Base-by-base conservation (phyloP, 2,797 vertebrate species). In the Percopsis omiscomaycus region DNA sequence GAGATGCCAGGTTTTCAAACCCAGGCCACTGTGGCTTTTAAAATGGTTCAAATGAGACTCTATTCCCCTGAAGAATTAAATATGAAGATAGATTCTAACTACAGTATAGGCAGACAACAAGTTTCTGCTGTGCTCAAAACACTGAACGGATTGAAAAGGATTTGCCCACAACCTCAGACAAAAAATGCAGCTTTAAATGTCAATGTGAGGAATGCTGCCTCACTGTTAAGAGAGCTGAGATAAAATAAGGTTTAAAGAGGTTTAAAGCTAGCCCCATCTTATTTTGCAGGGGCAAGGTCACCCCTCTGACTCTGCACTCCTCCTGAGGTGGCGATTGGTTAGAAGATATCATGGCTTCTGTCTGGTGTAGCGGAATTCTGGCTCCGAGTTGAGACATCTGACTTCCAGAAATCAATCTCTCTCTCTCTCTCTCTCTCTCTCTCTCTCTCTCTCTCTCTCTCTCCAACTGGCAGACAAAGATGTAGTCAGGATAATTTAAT, bases 321-420 rank as follows among this genome's bases (percentile, higher is more conserved):
- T 74, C 66, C 68, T 15, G 16, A 54, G 72, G 80, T 61, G 72
- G 74, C 59, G 16, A n/a, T 4, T 42, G 60, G 59, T 58, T 70
- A 86, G 37, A 59, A 53, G 60, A 84, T 76, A 61, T 13, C n/a
- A 66, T 48, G 66, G 69, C 63, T 68, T 75, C 70, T 44, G 64
- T 63, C 64, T 73, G 77, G 66, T 66, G 61, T 55, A 53, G 54
- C 37, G 62, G 61, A 59, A 51, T 74, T 55, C 79, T 62, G 74
- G 69, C 65, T 58, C 59, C 27, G 6, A 22, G 57, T 55, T 66
- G 60, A 51, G 50, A 84, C 90, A 90, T 90, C 85, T 91, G 90
- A 89, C 61, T 73, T 63, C 84, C 90, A 91, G 89, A 91, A 91
- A 89, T 89, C n/a, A 12, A 3, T 48, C 54, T 51, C 27, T 28